Conservation (phyloP, 1,140 invertebrate species). For the Ctenoplectra terminalis region DNA sequence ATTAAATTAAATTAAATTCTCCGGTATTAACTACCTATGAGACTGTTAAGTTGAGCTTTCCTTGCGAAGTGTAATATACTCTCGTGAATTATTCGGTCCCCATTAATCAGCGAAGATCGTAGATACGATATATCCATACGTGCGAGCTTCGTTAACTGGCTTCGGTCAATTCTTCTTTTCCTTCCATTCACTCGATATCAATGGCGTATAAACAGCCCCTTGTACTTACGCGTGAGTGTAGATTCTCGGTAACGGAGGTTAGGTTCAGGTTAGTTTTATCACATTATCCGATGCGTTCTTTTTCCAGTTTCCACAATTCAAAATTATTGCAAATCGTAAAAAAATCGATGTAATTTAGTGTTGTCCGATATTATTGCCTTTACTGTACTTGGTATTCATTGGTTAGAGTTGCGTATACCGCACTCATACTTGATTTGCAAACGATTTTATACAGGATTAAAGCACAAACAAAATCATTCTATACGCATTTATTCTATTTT, state of each 20-base stretch:
- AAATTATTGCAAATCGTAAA: neutral
- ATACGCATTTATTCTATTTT: neutral
- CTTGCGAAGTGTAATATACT: neutral
- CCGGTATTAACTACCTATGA: neutral
- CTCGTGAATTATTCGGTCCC: constrained; percentile 1
- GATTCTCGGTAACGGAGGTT: neutral
- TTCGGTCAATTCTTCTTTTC: neutral
- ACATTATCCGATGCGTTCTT: neutral
- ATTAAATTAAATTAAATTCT: neutral
- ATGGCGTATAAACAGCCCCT: neutral
- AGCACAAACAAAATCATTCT: neutral
- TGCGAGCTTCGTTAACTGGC: neutral
- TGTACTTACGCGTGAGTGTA: neutral
- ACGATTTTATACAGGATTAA: neutral
- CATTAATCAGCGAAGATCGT: neutral
- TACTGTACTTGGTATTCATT: neutral
- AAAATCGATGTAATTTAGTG: neutral
- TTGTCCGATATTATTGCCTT: neutral
- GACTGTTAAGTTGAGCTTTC: neutral
- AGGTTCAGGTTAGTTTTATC: too few relatives aligned
- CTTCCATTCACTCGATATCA: neutral
- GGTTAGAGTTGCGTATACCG: neutral
- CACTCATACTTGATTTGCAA: neutral
- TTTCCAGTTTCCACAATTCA: neutral
- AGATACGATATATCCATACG: neutral